These are phyloP conservation scores for Drosophila rufa DNA, from an alignment of 1,140 invertebrate genomes.

Conservation along the genomic window DNA sequence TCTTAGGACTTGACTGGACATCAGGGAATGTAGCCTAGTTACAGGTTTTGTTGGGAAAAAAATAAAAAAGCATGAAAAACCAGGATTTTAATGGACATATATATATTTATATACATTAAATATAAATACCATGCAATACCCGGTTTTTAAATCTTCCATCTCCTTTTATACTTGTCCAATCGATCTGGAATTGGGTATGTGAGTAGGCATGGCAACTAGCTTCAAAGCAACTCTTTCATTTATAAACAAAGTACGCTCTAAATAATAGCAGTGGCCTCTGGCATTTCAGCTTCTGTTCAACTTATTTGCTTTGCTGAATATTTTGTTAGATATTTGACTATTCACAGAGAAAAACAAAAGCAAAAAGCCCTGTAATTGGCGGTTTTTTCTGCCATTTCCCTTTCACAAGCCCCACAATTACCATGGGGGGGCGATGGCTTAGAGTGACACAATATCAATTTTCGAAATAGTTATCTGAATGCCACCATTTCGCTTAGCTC, in stretches of 20 bases:
- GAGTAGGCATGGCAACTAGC: background rate
- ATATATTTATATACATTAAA: no score
- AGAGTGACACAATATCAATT: constrained; percentile 9
- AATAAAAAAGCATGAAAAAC: background rate
- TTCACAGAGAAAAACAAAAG: background rate
- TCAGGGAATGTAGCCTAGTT: background rate
- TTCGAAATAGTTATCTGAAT: constrained; percentile 16
- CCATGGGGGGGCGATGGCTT: background rate
- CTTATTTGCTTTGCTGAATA: background rate
- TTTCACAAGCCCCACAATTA: background rate
- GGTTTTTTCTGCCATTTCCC: no score
- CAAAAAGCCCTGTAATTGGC: background rate
- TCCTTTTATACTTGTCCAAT: background rate
- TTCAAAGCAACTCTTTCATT: background rate
- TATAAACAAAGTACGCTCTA: background rate
- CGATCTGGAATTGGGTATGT: background rate
- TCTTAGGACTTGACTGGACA: background rate
- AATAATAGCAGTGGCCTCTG: background rate
- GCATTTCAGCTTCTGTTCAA: background rate
- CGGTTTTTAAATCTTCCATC: background rate
- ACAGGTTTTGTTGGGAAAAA: background rate
- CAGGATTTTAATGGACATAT: no score
- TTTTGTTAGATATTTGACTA: background rate
- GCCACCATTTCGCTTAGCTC: constrained; percentile 9
- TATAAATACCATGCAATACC: background rate